Evolutionary conservation across 2,797 vertebrate species (phyloP).

Genomic region (Lagorchestes hirsutus): DNA sequence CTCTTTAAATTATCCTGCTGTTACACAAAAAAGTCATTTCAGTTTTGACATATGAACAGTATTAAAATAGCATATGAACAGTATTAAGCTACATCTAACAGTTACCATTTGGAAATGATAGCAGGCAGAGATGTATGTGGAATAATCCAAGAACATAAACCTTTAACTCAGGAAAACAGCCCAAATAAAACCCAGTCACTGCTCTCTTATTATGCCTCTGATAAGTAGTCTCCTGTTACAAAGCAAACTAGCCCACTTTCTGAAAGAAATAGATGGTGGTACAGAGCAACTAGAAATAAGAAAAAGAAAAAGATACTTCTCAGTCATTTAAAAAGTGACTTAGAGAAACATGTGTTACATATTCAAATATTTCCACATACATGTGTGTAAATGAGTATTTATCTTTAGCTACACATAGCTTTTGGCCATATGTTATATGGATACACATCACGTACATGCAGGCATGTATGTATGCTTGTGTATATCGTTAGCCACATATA

Average conservation of each 20-base stretch:
- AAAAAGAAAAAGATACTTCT: conserved; percentile 40
- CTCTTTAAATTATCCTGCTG: conserved; percentile 76
- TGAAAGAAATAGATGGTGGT: conserved; percentile 45
- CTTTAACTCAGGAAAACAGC: conserved; percentile 32
- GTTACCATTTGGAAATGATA: conserved; percentile 72
- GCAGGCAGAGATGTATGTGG: conserved; percentile 36
- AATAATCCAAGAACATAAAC: conserved; percentile 60
- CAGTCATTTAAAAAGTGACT: conserved; percentile 61
- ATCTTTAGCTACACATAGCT: neutral
- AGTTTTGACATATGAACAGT: conserved; percentile 72
- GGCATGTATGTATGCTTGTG: neutral
- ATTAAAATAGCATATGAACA: conserved; percentile 70
- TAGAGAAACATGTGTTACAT: conserved; percentile 28
- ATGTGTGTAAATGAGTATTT: neutral
- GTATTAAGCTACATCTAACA: conserved; percentile 66
- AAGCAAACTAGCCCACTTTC: conserved; percentile 3
- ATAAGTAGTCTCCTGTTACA: conserved; percentile 60
- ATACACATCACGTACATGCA: neutral
- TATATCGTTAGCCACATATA: neutral
- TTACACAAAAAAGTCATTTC: conserved; percentile 76
- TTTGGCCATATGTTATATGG: neutral
- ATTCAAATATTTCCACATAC: neutral
- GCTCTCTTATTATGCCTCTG: conserved; percentile 53
- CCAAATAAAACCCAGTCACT: conserved; percentile 52
- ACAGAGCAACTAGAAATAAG: conserved; percentile 26